Evolutionary conservation across 2,113 vertebrate genomes (phyloP), one percentile per base, ranked within the genome.

Genomic region (western clawed frog (Xenopus tropicalis)): DNA sequence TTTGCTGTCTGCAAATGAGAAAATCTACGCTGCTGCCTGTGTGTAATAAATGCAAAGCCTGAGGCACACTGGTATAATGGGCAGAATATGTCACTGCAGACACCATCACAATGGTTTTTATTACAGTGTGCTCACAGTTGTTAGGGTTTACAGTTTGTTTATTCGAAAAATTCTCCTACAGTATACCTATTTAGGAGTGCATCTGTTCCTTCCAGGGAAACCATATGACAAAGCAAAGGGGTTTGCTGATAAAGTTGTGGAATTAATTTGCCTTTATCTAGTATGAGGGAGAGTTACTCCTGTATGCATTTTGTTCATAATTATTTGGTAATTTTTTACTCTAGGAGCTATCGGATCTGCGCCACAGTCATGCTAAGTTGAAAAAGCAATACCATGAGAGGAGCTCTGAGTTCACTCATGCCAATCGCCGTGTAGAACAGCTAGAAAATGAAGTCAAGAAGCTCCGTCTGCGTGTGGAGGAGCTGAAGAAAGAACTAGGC

Each of bases 311-410:
- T 48, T 48, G 46, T 48, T 3, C 14, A 48, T 48, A 48, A 14
- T 6, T 37, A 5, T 37, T 5, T 37, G 29, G 29, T 37, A 37
- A 37, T 37, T 14, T 48, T 17, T 14, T 9, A 17, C 16, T 0
- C 0, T 79, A 99, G 97, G 97, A 99, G 79, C 84, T 98, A 84
- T 94, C 92, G 0, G 97, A 99, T 85, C 88, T 99, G 77, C 94
- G 97, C 22, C 97, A 99, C 0, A 22, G 93, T 64, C 96, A 98
- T 0, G n/a, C 88, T 11, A 99, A 99, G 84, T 83, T 98, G 82
- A 99, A 98, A 88, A 99, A 98, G 77, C 96, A 98, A 86, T 90
- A 92, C 82, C 94, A 98, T 82, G 97, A 99, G 80, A 97, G 94
- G 87, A 95, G 82, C 58, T 94, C 93, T 0, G 97, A 99, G 85